Evolutionary conservation across 2,113 vertebrate species (phyloP), one percentile per base, ranked within the genome.

Genomic region (Hylia prasina): DNA sequence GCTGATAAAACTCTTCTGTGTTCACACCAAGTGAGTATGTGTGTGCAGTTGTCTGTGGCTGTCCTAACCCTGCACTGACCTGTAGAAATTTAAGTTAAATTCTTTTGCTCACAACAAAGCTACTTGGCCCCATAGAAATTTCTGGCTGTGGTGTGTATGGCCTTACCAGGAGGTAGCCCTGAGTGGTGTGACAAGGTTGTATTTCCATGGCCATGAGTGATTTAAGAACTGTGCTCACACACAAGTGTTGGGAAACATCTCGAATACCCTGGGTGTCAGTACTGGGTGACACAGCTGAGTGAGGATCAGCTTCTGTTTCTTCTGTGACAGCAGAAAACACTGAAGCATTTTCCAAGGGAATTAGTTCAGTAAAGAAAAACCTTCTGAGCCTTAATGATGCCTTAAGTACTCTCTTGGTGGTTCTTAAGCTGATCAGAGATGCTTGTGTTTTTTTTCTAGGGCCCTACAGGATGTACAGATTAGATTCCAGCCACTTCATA

Each of bases 381-480:
- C 50, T 54, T 81, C 54, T 48, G 61, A 93, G 64, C 7, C 3
- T 82, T 77, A 61, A 50, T 77, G 57, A 50, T 77, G 57, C 10
- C 57, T 79, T 83, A 20, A 23, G 21, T 25, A 31, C 79, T 91
- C 15, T 76, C 56, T 33, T 27, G 27, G 25, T 35, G 42, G 47
- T 82, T 72, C 27, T 30, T 77, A 53, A 93, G 64, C 56, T 94
- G 30, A 95, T 84, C 19, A 21, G 37, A 84, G 72, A 15, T 93
- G 15, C 18, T 35, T 93, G 23, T 45, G n/a, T n/a, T n/a, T 68
- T 68, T 25, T n/a, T 87, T 96, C 6, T 87, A 98, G 99, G 97
- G 99, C 99, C 54, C 97, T 99, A 30, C 99, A 99, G 89, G 99
- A 99, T 93, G 99, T 99, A 27, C 99, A 99, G 97, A 99, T 99